These are phyloP conservation scores for Drosophila novamexicana DNA, from an alignment of 1,140 invertebrate species.

Conservation along the genomic window DNA sequence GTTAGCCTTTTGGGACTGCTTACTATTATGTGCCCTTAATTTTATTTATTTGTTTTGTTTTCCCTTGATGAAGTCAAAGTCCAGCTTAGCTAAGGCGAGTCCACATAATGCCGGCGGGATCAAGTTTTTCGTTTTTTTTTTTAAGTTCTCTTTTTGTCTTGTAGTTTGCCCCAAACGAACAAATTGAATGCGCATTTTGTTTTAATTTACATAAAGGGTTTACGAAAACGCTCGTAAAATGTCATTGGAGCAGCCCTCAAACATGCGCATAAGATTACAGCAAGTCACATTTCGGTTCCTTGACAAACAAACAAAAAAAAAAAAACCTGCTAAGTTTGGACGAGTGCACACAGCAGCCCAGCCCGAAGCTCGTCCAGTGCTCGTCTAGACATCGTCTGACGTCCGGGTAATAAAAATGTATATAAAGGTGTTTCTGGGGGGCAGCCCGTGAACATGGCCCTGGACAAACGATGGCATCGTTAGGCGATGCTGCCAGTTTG, in stretches of 20 bases:
- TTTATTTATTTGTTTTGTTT: constrained; percentile 43
- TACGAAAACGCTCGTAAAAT: constrained; percentile 55
- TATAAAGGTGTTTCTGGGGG: constrained; percentile 46
- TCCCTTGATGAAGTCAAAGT: constrained; percentile 31
- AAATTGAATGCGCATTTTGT: constrained; percentile 55
- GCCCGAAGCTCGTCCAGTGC: background rate
- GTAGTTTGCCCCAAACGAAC: constrained; percentile 14
- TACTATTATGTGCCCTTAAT: constrained; percentile 37
- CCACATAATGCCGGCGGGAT: constrained; percentile 23
- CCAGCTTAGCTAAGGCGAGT: constrained; percentile 6
- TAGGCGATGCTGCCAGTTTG: constrained; percentile 45
- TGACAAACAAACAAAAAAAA: constrained; percentile 7
- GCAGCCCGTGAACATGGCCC: too few species aligned
- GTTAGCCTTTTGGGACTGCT: constrained; percentile 16
- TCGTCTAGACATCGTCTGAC: constrained; percentile 59
- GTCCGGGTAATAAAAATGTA: constrained; percentile 52
- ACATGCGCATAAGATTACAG: constrained; percentile 53
- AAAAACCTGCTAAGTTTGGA: constrained; percentile 11
- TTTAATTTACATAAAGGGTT: constrained; percentile 68
- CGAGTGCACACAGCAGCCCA: background rate
- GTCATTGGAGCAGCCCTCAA: constrained; percentile 41
- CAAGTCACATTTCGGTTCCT: constrained; percentile 35
- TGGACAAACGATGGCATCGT: constrained; percentile 6
- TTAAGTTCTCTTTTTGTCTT: background rate
- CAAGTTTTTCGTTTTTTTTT: constrained; percentile 16